Percentiles rank a stretch among this genome's conserved stretches.
phyloP scores from a whole-genome alignment of 1,140 invertebrate genomes.

The Heliconius hewitsoni region DNA sequence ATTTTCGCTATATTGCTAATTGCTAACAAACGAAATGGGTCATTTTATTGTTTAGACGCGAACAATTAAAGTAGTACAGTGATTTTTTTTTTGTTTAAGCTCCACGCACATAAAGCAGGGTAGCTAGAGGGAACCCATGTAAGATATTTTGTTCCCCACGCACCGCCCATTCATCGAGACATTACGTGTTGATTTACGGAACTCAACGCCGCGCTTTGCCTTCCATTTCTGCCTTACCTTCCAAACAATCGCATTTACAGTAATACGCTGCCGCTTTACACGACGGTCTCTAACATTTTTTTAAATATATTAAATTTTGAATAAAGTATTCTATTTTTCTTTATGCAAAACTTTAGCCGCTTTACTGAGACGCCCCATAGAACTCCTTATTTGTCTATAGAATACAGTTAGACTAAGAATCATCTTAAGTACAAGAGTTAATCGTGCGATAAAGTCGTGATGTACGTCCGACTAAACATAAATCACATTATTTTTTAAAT shows the following conservation, averaged over 20 bases:
- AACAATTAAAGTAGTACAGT: not conserved
- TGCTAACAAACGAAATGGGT: not conserved
- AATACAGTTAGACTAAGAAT: slow-evolving; percentile 69
- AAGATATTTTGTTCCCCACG: too few species aligned
- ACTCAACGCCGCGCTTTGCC: too few species aligned
- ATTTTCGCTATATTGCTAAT: slow-evolving; percentile 3
- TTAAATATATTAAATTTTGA: not conserved
- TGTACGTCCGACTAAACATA: slow-evolving; percentile 45
- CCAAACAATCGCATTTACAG: too few species aligned
- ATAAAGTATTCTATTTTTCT: not conserved
- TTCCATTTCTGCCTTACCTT: too few species aligned
- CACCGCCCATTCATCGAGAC: too few species aligned
- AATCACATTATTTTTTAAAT: slow-evolving; percentile 37
- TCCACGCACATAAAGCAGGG: not conserved
- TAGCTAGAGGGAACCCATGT: not conserved
- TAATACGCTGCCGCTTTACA: too few species aligned
- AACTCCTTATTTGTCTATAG: slow-evolving; percentile 69
- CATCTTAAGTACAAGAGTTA: slow-evolving; percentile 65
- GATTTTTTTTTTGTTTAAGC: not conserved
- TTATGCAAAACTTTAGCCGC: not conserved
- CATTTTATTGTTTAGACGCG: not conserved
- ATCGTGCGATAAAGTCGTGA: slow-evolving; percentile 70
- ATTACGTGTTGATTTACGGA: too few species aligned
- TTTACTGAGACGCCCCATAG: not conserved
- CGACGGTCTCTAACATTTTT: too few species aligned